phyloP scores from a whole-genome alignment of 1,140 invertebrate species.

The Manduca sexta region DNA sequence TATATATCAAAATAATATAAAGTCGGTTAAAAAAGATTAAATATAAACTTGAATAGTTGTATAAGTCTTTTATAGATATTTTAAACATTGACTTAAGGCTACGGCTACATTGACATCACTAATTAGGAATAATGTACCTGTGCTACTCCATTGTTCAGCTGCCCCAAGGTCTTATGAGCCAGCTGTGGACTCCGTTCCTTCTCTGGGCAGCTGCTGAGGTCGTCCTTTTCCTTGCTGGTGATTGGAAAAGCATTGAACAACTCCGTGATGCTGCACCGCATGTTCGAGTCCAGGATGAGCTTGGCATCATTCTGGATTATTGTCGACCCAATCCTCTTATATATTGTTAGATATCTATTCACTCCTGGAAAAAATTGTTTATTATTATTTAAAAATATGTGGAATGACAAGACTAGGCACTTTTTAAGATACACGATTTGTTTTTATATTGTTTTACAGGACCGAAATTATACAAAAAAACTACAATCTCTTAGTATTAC shows the following conservation, averaged over 20 bases:
- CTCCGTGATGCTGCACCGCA: constrained; percentile 73
- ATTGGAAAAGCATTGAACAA: constrained; percentile 80
- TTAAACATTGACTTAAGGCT: too few species aligned
- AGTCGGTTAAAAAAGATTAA: too few species aligned
- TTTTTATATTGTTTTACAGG: too few species aligned
- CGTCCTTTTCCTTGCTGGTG: constrained; percentile 79
- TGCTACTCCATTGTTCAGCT: constrained; percentile 57
- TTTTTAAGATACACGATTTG: too few species aligned
- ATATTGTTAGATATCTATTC: constrained; percentile 82
- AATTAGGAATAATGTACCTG: constrained; percentile 27
- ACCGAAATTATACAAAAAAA: too few species aligned
- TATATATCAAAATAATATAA: too few species aligned
- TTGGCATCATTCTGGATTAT: constrained; percentile 82
- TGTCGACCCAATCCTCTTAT: constrained; percentile 81
- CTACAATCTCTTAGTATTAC: too few species aligned
- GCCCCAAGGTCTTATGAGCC: constrained; percentile 54
- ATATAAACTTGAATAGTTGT: too few species aligned
- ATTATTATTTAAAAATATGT: constrained; percentile 1
- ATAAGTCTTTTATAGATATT: too few species aligned
- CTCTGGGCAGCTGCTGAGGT: constrained; percentile 57
- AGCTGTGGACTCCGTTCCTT: constrained; percentile 56
- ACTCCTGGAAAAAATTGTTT: constrained; percentile 69
- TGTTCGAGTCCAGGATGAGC: constrained; percentile 78
- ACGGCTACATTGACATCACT: not conserved
- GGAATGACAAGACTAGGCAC: not conserved